Evolutionary conservation across 2,888 invertebrate genomes (phyloP), one percentile per base, ranked within the genome.

Genomic region (Dryadula phaetusa): DNA sequence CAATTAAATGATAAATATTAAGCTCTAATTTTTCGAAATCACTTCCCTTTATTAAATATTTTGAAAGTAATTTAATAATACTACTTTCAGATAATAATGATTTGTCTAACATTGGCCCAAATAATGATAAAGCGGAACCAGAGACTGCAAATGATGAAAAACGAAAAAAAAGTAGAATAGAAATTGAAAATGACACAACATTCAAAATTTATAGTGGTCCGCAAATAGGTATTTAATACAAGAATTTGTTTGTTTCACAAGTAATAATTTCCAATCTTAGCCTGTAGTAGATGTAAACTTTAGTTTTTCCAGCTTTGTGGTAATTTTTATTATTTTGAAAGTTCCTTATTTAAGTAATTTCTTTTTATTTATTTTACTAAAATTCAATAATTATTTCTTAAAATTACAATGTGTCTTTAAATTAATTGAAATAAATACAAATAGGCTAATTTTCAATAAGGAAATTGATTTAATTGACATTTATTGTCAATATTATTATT

Each of bases 71-170:
- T 40, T 22, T 37, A 10, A 22, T n/a, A 8, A 37, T 40, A 40
- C 40, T 56, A n/a, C 6, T 82, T 83, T 49, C 74, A 87, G 87
- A 85, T 66, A 75, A 85, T 66, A 75, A 82, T 18, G 85, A 81
- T 58, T 80, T 81, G 32, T 76, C 74, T 52, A 62, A 77, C n/a
- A 47, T 71, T 8, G 81, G 67, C 75, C 77, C 60, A 77, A 74
- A 70, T 65, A 78, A 79, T 63, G 75, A 70, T 14, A 79, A 81
- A 52, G 73, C 76, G 0, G 67, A 70, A 10, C 54, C 77, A 8
- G 74, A 71, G 37, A 46, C 71, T 2, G 73, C 72, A 20, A 74
- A 75, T 18, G 67, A 71, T 40, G 70, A 71, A 20, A 69, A 74
- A 66, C 65, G 62, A 20, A 73, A 76, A 61, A 73, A 70, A 28